Evolutionary conservation across 2,113 vertebrate species (phyloP).

Genomic region (Anoura caudifer): DNA sequence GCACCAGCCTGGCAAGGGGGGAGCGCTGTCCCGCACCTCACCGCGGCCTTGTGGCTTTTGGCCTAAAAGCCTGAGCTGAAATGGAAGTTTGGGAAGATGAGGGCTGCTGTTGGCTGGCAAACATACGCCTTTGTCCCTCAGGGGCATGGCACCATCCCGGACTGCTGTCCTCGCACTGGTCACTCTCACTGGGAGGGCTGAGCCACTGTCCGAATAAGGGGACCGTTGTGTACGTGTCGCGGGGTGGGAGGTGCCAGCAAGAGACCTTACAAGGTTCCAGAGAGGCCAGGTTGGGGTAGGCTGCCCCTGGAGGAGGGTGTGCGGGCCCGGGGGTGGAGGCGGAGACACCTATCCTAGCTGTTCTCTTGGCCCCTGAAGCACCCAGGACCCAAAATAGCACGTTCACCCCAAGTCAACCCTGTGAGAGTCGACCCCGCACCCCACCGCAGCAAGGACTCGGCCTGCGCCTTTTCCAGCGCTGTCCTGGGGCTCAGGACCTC

Average conservation of each 20-base stretch:
- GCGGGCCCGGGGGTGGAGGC: neutral
- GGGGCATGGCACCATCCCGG: neutral
- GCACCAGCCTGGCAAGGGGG: neutral
- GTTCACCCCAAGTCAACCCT: conserved; percentile 22
- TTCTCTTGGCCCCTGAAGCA: neutral
- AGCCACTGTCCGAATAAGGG: neutral
- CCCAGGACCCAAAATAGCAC: conserved; percentile 39
- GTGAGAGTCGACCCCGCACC: neutral
- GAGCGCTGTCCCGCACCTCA: neutral
- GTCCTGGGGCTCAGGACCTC: neutral
- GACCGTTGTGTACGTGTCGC: neutral
- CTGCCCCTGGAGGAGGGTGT: neutral
- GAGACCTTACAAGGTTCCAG: conserved; percentile 25
- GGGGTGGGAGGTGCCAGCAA: neutral
- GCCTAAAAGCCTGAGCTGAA: neutral
- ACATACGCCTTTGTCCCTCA: neutral
- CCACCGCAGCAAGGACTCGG: neutral
- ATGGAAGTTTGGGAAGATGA: neutral
- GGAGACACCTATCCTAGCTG: conserved; percentile 38
- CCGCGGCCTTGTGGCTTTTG: neutral
- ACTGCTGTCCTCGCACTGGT: neutral
- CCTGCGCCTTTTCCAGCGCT: neutral
- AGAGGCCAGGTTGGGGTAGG: neutral
- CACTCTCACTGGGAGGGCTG: neutral
- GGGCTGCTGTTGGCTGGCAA: neutral